Evolutionary conservation across 2,113 vertebrate species (phyloP), one percentile per base, ranked within the genome.

Genomic region (Penelope pileata): DNA sequence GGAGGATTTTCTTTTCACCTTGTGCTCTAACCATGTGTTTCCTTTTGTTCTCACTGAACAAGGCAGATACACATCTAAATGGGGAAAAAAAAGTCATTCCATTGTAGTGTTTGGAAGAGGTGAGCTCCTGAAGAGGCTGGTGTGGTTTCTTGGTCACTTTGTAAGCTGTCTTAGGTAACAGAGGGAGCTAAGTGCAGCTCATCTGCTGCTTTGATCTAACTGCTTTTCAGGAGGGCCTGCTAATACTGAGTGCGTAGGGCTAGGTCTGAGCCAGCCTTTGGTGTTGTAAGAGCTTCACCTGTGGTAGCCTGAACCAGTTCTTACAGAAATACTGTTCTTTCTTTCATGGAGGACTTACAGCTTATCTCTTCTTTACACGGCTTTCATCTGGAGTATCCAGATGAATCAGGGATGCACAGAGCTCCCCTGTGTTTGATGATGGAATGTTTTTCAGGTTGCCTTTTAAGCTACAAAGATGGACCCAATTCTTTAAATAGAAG

Each of bases 341-440:
- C 60, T 76, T 54, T 7, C 1, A 0, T 60, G 62, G 42, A 63
- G 51, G 54, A 6, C 1, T 1, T 29, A 34, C 23, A 34, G 15
- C 60, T 43, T 79, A 2, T 17, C 10, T 69, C 16, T 74, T 88
- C 9, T 36, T 14, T 59, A 2, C 17, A 18, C 24, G 27, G 16
- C 34, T 18, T 78, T 72, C 48, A 48, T 5, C 14, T n/a, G 34
- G 56, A 48, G 6, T 50, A 3, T 29, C 34, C 79, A 62, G 30
- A 18, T 73, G 68, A 77, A 67, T 64, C 27, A 64, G 67, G n/a
- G 43, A 21, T 76, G 70, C 26, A 26, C 30, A 9, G 10, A 47
- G 30, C n/a, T 48, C 34, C 53, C 29, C 40, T 79, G 2, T 32
- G 8, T 36, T 51, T 29, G 27, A 8, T 43, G 22, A 15, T 27